Base-by-base conservation (phyloP, 2,888 invertebrate genomes). In the Lasioglossum leucozonium region DNA sequence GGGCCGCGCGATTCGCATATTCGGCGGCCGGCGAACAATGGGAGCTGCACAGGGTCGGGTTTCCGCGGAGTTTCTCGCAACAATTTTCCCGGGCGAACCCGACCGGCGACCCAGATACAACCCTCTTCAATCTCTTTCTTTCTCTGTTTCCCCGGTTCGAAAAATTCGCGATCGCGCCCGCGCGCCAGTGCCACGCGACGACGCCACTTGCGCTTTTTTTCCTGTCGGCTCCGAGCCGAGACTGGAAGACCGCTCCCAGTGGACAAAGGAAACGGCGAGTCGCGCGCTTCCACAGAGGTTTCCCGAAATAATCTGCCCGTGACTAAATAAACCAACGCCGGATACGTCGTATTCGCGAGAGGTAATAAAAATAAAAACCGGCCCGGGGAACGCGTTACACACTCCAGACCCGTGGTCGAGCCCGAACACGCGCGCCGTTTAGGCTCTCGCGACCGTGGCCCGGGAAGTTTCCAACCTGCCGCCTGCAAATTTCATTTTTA, bases 271-370 rank as follows among this genome's bases (percentile, higher is more conserved):
- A 67, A 67, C 67, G 67, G 18, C 37, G 37, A 37, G 34, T 22
- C 65, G 37, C 30, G 42, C 40, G 22, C 18, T 72, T 72, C 58
- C 81, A 62, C n/a, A 67, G 55, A 47, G 72, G 72, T 55, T 72
- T 76, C 83, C 51, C 65, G 65, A 76, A 82, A 83, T 82, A 82
- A 83, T 83, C 79, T 79, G 73, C 42, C 69, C 77, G 34, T 72
- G 80, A 58, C 37, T 75, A 81, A 81, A 81, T 83, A 81, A 83
- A 83, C 82, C 62, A 34, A 55, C 72, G 75, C 72, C 81, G 75
- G 83, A 83, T 76, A 74, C 73, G 67, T 75, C 71, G 74, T 72
- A 80, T 76, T 82, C 55, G 65, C 75, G 58, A 58, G 58, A 5
- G 26, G 58, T 13, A 58, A 58, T 26, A 58, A 58, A 58, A 58